Conservation (phyloP, 2,113 vertebrate genomes). For the Petromus typicus region DNA sequence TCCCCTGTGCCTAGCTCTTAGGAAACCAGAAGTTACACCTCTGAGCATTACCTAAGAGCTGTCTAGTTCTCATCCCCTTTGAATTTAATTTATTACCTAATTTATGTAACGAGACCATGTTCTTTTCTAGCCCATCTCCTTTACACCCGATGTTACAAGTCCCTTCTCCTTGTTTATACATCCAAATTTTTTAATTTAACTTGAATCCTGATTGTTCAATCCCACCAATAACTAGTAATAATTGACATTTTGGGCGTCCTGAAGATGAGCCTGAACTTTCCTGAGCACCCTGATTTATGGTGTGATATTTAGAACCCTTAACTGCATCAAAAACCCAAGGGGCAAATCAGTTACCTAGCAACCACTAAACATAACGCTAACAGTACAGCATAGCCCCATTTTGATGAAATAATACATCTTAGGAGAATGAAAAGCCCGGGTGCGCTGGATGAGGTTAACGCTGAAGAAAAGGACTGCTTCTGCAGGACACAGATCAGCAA, state of each 20-base stretch:
- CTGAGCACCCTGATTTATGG: conserved; percentile 41
- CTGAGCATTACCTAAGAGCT: neutral
- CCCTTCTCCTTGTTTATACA: conserved; percentile 26
- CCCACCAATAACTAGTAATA: neutral
- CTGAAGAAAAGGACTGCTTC: neutral
- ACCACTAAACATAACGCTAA: conserved; percentile 52
- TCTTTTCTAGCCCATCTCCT: neutral
- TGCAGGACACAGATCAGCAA: neutral
- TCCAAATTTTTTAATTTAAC: conserved; percentile 12
- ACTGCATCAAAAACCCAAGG: conserved; percentile 53
- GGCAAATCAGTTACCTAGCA: conserved; percentile 74
- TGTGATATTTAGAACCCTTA: conserved; percentile 57
- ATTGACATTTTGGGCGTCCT: neutral
- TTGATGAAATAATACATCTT: conserved; percentile 73
- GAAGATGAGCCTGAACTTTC: neutral
- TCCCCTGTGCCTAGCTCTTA: neutral
- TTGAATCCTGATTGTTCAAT: neutral
- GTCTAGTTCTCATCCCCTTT: neutral
- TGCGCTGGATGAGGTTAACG: neutral
- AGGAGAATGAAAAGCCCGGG: conserved; percentile 43
- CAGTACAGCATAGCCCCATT: conserved; percentile 53
- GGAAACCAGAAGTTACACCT: neutral
- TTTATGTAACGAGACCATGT: neutral
- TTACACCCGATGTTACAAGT: neutral
- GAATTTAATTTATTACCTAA: neutral